Evolutionary conservation across 2,888 invertebrate species (phyloP).

Genomic region (Ernsta delagoae): DNA sequence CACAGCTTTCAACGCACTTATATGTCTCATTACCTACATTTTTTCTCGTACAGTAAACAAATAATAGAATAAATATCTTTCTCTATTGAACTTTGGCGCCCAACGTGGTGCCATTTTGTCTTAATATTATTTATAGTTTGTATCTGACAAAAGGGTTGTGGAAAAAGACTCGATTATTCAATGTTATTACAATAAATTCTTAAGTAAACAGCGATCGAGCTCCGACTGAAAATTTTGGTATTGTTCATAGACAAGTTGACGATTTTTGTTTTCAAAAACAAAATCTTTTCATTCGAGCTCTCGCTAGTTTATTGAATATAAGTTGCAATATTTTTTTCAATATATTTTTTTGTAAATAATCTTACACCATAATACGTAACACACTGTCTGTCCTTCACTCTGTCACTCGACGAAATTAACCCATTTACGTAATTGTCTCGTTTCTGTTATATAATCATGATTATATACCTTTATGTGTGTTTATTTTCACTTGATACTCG

Average conservation of each 20-base stretch:
- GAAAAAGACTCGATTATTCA: conserved; percentile 65
- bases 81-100: conserved; percentile 43
- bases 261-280: neutral
- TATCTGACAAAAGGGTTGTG: conserved; percentile 76
- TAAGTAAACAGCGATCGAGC: conserved; percentile 48
- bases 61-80: conserved; percentile 40
- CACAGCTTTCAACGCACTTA: conserved; percentile 58
- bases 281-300: conserved; percentile 49
- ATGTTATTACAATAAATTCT: conserved; percentile 36
- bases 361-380: conserved; percentile 66
- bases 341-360: conserved; percentile 64
- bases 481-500: conserved; percentile 53
- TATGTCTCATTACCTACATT: conserved; percentile 47
- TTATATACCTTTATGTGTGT: conserved; percentile 58
- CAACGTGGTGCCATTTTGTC: conserved; percentile 34
- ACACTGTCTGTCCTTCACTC: conserved; percentile 64
- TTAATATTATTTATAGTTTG: conserved; percentile 40
- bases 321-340: conserved; percentile 40
- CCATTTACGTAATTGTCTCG: conserved; percentile 58
- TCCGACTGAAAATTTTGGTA: conserved; percentile 53
- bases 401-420: conserved; percentile 65
- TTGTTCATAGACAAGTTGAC: neutral
- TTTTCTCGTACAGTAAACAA: conserved; percentile 44
- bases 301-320: conserved; percentile 23
- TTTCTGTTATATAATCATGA: conserved; percentile 43